Evolutionary conservation across 2,113 vertebrate genomes (phyloP).

Genomic region (Sapajus apella): DNA sequence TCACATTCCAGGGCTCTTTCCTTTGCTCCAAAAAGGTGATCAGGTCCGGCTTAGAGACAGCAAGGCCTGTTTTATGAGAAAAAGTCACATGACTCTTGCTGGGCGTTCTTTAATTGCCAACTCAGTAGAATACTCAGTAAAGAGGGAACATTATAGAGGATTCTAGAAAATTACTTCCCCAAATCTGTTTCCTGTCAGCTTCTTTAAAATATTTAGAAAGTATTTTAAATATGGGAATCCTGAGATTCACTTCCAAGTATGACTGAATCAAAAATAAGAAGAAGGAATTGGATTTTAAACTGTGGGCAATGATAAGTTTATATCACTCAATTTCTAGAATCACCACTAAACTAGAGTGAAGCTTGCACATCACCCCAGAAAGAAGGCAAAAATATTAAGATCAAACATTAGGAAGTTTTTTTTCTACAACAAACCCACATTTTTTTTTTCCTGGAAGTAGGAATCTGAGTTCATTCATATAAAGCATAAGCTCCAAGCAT

Average conservation of each 20-base stretch:
- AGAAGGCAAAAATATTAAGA: not conserved
- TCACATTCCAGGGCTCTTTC: not conserved
- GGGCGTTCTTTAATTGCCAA: not conserved
- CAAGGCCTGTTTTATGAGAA: not conserved
- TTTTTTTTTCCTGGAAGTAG: not conserved
- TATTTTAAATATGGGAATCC: not conserved
- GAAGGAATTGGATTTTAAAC: not conserved
- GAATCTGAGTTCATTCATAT: not conserved
- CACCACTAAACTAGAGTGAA: not conserved
- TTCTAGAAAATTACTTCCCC: not conserved
- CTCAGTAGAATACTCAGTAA: not conserved
- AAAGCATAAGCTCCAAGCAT: not conserved
- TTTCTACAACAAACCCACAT: not conserved
- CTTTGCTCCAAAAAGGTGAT: not conserved
- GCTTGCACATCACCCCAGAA: not conserved
- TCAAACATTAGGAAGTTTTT: not conserved
- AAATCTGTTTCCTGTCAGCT: not conserved
- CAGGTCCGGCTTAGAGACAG: not conserved
- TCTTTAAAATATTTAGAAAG: not conserved
- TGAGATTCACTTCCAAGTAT: not conserved
- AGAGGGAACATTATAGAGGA: not conserved
- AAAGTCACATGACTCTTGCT: not conserved
- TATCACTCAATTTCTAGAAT: not conserved
- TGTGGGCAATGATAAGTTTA: not conserved
- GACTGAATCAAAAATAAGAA: not conserved